Conservation (phyloP, 2,113 vertebrate genomes). For the Rhinopithecus roxellana region DNA sequence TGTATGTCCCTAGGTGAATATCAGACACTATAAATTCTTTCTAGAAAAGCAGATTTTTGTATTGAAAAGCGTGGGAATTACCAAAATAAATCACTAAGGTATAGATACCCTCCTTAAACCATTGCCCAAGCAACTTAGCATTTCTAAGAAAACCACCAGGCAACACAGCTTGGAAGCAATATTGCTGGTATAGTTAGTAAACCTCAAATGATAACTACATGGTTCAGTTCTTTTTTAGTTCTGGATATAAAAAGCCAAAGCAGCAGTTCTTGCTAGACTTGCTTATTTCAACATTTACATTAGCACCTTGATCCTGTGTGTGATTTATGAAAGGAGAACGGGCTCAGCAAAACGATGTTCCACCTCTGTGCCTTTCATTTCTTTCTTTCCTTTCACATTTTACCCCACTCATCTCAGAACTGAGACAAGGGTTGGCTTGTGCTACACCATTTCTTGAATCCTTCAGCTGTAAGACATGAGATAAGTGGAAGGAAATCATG, state of each 20-base stretch:
- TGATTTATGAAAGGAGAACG: slow-evolving; percentile 29
- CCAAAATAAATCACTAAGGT: background rate
- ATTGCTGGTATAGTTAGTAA: slow-evolving; percentile 29
- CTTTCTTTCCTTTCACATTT: background rate
- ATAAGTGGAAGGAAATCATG: background rate
- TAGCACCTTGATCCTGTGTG: background rate
- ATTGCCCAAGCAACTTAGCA: background rate
- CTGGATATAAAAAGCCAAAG: slow-evolving; percentile 38
- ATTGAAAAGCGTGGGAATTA: slow-evolving; percentile 36
- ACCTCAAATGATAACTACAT: slow-evolving; percentile 10
- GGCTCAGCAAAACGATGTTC: background rate
- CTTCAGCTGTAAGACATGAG: background rate
- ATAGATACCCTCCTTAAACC: background rate
- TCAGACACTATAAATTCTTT: background rate
- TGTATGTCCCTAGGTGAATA: background rate
- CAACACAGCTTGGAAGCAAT: background rate
- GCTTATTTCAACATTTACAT: slow-evolving; percentile 57
- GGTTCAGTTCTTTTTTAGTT: slow-evolving; percentile 37
- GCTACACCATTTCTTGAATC: background rate
- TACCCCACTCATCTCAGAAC: background rate
- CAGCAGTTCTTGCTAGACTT: slow-evolving; percentile 61
- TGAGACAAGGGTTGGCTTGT: background rate
- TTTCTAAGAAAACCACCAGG: slow-evolving; percentile 15
- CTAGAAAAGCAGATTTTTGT: background rate
- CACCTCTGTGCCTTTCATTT: background rate